Conservation (phyloP, 2,797 vertebrate species). For the Enteromius thamalakanensis region DNA sequence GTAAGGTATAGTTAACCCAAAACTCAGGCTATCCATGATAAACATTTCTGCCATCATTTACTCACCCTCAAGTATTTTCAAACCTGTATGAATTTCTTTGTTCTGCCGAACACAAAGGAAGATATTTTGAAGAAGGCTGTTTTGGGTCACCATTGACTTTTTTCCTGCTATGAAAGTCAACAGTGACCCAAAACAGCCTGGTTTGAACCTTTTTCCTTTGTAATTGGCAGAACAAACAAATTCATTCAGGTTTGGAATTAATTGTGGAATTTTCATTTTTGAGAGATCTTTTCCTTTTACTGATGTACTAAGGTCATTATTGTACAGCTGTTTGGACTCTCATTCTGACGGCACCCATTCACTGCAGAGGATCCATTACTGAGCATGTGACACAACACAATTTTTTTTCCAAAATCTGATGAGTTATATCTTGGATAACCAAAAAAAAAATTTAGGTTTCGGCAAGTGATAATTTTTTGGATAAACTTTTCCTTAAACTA, state of each 20-base stretch:
- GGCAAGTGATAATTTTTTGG: background rate
- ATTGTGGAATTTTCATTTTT: no score
- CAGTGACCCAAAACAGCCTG: no score
- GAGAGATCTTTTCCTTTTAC: background rate
- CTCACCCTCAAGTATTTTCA: no score
- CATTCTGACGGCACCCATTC: background rate
- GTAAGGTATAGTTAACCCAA: background rate
- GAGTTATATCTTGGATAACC: background rate
- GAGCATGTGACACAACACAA: background rate
- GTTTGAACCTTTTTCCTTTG: no score
- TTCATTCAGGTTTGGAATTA: no score
- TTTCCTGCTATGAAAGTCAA: no score
- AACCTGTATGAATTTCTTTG: no score
- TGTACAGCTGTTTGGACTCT: background rate
- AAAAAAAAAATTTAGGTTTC: background rate
- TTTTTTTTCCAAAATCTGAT: background rate
- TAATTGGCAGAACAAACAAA: no score
- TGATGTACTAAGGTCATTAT: background rate
- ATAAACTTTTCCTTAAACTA: background rate
- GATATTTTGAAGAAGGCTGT: no score
- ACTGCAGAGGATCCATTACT: background rate
- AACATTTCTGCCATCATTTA: background rate
- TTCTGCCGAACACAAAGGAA: no score
- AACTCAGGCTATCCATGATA: background rate
- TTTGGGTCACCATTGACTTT: no score